Base-by-base conservation (phyloP, 2,888 invertebrate species). In the Adelognathus sp. region DNA sequence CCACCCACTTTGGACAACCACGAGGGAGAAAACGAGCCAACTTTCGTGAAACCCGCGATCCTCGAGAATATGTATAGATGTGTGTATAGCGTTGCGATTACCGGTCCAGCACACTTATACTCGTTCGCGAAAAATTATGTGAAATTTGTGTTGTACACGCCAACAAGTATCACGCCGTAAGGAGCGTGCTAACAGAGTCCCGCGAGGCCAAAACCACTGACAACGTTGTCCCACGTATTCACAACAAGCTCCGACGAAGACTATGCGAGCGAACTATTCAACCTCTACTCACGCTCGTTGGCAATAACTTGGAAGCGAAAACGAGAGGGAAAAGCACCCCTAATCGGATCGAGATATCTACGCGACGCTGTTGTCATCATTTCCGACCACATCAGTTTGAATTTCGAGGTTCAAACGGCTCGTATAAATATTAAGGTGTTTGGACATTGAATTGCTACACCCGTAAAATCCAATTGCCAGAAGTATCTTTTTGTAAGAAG, bases 201-300 rank as follows among this genome's bases (percentile, higher is more conserved):
- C 64, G 46, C 39, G 39, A 58, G 79, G 74, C 39, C 63, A 21
- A 66, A 58, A 27, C 36, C 60, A 78, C 69, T 31, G 46, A 73
- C 78, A 82, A 82, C 80, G 79, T 76, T 79, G 83, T 79, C 78
- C 83, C 80, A 81, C 73, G 81, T 85, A 79, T 82, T 79, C 76
- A 78, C 66, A 80, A 79, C 60, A 18, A 73, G 46, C 60, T 56
- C 0, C 36, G 29, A 46, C 71, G 44, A 54, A 66, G 61, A 18
- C 50, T 54, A 46, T 36, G 16, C 66, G 29, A 16, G 44, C 36
- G 14, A 44, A 58, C 63, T 29, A 9, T 9, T 52, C 14, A 5
- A 9, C 50, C 27, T 14, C 33, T 41, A 41, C 61, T 70, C 39
- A 31, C 16, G 41, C 41, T 44, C 29, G 18, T 31, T 29, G 14